These are phyloP conservation scores for Hydrolagus affinis DNA, from an alignment of 2,113 vertebrate genomes.

Conservation along the genomic window DNA sequence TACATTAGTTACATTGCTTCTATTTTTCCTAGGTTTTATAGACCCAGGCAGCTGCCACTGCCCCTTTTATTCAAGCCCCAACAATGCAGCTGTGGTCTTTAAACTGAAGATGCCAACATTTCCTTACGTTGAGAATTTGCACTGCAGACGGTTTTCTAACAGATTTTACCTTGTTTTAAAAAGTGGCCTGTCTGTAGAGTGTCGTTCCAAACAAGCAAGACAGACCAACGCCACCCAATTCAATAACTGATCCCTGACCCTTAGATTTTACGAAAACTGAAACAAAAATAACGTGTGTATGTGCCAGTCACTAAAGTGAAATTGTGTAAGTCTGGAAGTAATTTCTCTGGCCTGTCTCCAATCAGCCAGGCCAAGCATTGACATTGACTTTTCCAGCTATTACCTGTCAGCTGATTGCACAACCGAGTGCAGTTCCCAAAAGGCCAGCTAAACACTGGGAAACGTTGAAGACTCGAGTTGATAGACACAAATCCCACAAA, in stretches of 20 bases:
- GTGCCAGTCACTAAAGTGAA: not conserved
- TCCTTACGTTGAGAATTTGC: not conserved
- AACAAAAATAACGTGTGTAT: not conserved
- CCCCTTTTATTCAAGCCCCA: too few relatives aligned
- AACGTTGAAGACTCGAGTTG: not conserved
- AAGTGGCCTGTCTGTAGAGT: too few relatives aligned
- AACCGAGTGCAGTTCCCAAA: not conserved
- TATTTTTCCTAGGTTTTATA: too few relatives aligned
- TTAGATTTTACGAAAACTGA: not conserved
- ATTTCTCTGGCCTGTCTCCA: not conserved
- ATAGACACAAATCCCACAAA: not conserved
- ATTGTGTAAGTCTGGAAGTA: conserved; percentile 11
- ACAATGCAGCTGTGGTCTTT: not conserved
- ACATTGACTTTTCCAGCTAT: conserved; percentile 21
- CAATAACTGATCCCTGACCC: not conserved
- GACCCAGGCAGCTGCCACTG: too few relatives aligned
- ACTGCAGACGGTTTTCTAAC: not conserved
- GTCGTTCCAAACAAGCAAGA: too few relatives aligned
- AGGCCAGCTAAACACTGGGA: not conserved
- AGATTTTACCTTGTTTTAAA: not conserved
- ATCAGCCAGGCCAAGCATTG: conserved; percentile 1
- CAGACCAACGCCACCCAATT: not conserved
- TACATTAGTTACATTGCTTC: too few relatives aligned
- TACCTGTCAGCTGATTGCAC: not conserved
- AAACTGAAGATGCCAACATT: not conserved